Evolutionary conservation across 1,140 invertebrate genomes (phyloP).

Genomic region (Drosophila truncata): DNA sequence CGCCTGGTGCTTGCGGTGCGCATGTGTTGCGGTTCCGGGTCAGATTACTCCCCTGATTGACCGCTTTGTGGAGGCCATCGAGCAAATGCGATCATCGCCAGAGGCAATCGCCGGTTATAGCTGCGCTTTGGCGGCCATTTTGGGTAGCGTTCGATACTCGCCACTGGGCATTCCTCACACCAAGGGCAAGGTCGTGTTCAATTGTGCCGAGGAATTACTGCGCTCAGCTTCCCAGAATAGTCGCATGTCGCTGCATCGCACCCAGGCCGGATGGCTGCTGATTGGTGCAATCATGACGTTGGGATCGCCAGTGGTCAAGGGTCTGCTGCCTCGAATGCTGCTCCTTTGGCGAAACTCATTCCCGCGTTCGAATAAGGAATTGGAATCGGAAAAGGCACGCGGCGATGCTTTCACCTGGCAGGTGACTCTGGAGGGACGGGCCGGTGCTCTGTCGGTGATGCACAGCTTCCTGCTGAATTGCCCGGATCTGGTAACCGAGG

Average conservation of each 20-base stretch:
- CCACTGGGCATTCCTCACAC: slow-evolving; percentile 98
- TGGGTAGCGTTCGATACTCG: slow-evolving; percentile 96
- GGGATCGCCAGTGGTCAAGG: slow-evolving; percentile 96
- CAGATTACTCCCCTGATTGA: slow-evolving; percentile 97
- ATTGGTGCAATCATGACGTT: slow-evolving; percentile 98
- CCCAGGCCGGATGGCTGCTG: slow-evolving; percentile 98
- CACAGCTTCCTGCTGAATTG: slow-evolving; percentile 97
- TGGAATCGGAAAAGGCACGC: slow-evolving; percentile 98
- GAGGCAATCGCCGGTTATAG: slow-evolving; percentile 98
- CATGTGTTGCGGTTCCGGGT: slow-evolving; percentile 96
- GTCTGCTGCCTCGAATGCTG: slow-evolving; percentile 95
- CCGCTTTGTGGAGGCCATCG: slow-evolving; percentile 93
- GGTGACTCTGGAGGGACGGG: slow-evolving; percentile 97
- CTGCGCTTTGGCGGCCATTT: slow-evolving; percentile 95
- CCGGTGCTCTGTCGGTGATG: slow-evolving; percentile 97
- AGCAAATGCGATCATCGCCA: slow-evolving; percentile 95
- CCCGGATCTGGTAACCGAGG: slow-evolving; percentile 95
- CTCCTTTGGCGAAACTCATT: slow-evolving; percentile 99
- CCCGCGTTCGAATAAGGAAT: slow-evolving; percentile 96
- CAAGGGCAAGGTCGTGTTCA: slow-evolving; percentile 98
- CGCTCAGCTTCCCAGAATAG: slow-evolving; percentile 99
- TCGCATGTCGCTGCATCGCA: slow-evolving; percentile 96
- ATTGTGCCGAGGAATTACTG: slow-evolving; percentile 98
- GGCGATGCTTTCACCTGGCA: slow-evolving; percentile 99
- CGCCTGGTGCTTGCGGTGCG: slow-evolving; percentile 96